These are phyloP conservation scores for Misgurnus anguillicaudatus DNA, from an alignment of 2,113 vertebrate species.

Conservation along the genomic window DNA sequence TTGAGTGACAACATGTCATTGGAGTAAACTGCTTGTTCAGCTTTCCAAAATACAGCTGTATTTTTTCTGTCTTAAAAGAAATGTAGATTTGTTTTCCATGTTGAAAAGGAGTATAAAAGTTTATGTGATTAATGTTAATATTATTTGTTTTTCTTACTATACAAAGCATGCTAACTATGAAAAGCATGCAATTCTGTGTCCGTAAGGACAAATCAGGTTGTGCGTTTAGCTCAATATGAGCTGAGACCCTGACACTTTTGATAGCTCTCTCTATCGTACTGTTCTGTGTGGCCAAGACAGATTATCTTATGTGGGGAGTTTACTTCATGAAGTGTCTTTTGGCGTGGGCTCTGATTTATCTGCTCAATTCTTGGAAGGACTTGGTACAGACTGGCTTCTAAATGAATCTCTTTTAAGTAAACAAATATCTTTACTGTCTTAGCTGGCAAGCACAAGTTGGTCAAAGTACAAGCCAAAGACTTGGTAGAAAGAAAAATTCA, in stretches of 20 bases:
- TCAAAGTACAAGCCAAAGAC: constrained; percentile 3
- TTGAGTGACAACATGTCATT: neutral
- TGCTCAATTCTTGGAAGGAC: neutral
- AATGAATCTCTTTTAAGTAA: constrained; percentile 1
- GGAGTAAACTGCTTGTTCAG: neutral
- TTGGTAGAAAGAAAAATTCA: neutral
- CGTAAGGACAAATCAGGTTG: constrained; percentile 32
- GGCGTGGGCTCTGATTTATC: neutral
- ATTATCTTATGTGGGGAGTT: constrained; percentile 22
- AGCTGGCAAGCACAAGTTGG: neutral
- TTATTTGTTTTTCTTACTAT: too few species aligned
- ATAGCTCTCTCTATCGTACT: neutral
- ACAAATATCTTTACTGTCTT: neutral
- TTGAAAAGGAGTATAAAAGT: neutral
- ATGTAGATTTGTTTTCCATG: neutral
- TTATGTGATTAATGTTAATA: neutral
- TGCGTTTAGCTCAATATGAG: constrained; percentile 4
- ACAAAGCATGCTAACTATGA: neutral
- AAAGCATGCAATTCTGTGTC: neutral
- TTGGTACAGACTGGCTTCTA: neutral
- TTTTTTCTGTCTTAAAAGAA: too few species aligned
- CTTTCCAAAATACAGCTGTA: neutral
- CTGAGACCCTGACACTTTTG: neutral
- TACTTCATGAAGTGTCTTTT: constrained; percentile 22
- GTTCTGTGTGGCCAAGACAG: constrained; percentile 40